Evolutionary conservation across 2,888 invertebrate genomes (phyloP), one percentile per base, ranked within the genome.

Genomic region (Dermolepida albohirtum): DNA sequence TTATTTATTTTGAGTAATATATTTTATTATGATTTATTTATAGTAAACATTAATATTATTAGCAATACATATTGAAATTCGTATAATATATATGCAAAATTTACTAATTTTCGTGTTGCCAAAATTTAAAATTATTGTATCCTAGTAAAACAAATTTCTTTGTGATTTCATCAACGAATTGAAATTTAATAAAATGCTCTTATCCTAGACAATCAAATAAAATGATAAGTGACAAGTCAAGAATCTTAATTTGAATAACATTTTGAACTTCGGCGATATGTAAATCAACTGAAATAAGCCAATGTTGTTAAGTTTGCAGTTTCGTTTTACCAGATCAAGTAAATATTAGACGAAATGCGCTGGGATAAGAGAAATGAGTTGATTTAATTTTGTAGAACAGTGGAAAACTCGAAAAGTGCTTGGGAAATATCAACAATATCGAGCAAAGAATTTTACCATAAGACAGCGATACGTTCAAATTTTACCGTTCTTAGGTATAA

Each of bases 301-400:
- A 49, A 47, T 34, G 47, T 34, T 62, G 59, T 47, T 62, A 62
- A 47, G 59, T 49, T 47, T 49, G 16, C 47, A 62, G 47, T 47
- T 62, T 29, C 59, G 14, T 34, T 62, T 47, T 34, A 29, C n/a
- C 16, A 14, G 16, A 29, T 47, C 47, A 47, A 16, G 59, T 49
- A 62, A 47, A 62, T 62, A 62, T 62, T 62, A 29, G 39, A 47
- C 47, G 49, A 43, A 62, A 62, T 62, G 47, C 39, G 44, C 14
- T 47, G 8, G 14, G n/a, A 16, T 47, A 34, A 62, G 29, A 44
- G 59, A 62, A 62, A 34, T 47, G 34, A 11, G 49, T 47, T 49
- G 59, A 47, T 62, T 62, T 62, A 62, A 62, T 62, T 62, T 62
- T 14, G 34, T 34, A 39, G 47, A 47, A 49, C 47, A 62, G 59